Base-by-base conservation (phyloP, 1,140 invertebrate species). In the Monomorium pharaonis region DNA sequence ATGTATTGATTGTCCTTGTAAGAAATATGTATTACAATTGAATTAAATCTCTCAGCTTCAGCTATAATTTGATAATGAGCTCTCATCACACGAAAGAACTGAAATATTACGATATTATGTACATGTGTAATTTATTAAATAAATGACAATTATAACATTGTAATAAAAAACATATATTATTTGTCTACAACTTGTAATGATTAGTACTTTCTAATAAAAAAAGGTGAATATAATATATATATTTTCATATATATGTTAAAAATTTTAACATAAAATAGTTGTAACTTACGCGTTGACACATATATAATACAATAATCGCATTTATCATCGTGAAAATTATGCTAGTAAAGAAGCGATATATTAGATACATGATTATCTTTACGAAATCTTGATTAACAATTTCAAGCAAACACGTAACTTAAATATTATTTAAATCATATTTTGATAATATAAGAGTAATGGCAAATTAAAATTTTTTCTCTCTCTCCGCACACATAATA, bases 61-160 rank as follows among this genome's bases (percentile, higher is more conserved):
- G 88, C 72, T 21, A 93, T 86, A 12, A 94, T 76, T n/a, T 90
- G 86, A 69, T 91, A 89, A 67, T 94, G 93, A 5, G 51, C 62
- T 84, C 67, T 92, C 87, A 91, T 91, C 0, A 83, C 92, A 3
- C 85, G 75, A 69, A 92, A 90, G 75, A 94, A 92, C 93, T 94
- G 63, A 14, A 87, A 91, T 42, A 7, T 60, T 44, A 69, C 14
- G n/a, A 27, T 9, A 60, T n/a, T 37, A 21, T 60, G 84, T 42
- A 12, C 0, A 56, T 72, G 3, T 72, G n/a, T 70, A 27, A 51
- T 58, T 72, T 44, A 6, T 24, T 24, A 74, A 74, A 4, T 75
- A 74, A 74, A 58, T 42, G 14, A 9, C 24, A 44, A 60, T 62
- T 76, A 27, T 44, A 60, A n/a, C 2, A 37, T 2, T 44, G 2